Percentiles rank a stretch among this genome's conserved stretches.
Conservation (phyloP, 2,797 vertebrate genomes). For the Enteromius paludinosus region DNA sequence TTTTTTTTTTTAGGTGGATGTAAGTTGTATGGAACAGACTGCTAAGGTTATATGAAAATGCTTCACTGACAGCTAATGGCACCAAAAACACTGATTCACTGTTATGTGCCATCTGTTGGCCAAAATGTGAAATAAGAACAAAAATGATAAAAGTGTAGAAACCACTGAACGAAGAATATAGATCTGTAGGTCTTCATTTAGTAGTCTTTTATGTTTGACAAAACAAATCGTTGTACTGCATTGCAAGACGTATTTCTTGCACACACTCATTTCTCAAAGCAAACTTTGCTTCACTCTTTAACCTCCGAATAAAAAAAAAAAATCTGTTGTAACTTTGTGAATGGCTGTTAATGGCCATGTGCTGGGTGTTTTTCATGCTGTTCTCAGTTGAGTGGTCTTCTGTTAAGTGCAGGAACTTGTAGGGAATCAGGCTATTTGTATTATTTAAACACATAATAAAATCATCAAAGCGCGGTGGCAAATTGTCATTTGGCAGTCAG, state of each 20-base stretch:
- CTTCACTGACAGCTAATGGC: neutral
- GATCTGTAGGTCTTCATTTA: neutral
- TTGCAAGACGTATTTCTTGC: neutral
- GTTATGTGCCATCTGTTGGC: slow-evolving; percentile 63
- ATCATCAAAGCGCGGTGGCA: slow-evolving; percentile 74
- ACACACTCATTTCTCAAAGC: neutral
- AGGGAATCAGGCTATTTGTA: slow-evolving; percentile 65
- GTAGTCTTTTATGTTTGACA: neutral
- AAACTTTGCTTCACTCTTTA: neutral
- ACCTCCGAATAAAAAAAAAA: slow-evolving; percentile 13
- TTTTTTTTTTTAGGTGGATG: neutral
- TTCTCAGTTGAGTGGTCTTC: slow-evolving; percentile 47
- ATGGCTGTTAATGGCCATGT: slow-evolving; percentile 49
- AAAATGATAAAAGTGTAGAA: neutral
- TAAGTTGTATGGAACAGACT: slow-evolving; percentile 15
- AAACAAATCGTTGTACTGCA: neutral
- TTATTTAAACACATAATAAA: slow-evolving; percentile 72
- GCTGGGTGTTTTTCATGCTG: slow-evolving; percentile 33
- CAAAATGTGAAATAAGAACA: slow-evolving; percentile 56
- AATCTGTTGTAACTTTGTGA: slow-evolving; percentile 47
- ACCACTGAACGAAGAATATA: neutral
- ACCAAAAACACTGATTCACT: slow-evolving; percentile 8
- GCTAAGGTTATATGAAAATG: slow-evolving; percentile 27
- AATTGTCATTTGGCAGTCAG: slow-evolving; percentile 69
- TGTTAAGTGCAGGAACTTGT: slow-evolving; percentile 55